Percentiles rank a stretch among this genome's conserved stretches.
phyloP scores from a whole-genome alignment of 2,888 invertebrate genomes.

The Drosophila prostipennis region DNA sequence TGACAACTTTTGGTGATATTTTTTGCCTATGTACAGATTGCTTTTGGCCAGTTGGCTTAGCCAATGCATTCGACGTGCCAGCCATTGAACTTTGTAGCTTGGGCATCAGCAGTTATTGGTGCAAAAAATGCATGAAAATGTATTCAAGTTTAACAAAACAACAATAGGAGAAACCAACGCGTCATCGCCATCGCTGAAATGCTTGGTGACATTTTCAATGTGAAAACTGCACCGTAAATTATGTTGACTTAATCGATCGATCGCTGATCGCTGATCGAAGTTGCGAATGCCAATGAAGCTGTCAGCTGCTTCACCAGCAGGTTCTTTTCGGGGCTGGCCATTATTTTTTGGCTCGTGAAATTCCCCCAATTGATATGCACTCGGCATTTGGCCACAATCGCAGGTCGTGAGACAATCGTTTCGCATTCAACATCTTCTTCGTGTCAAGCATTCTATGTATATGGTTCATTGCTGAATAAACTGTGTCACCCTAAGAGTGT shows the following conservation, averaged over 20 bases:
- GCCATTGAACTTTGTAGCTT: slow-evolving; percentile 66
- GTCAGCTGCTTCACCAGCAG: slow-evolving; percentile 28
- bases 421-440: slow-evolving; percentile 40
- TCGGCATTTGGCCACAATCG: slow-evolving; percentile 50
- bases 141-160: slow-evolving; percentile 17
- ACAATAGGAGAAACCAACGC: slow-evolving; percentile 46
- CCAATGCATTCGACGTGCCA: slow-evolving; percentile 54
- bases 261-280: slow-evolving; percentile 32
- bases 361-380: slow-evolving; percentile 66
- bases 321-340: slow-evolving; percentile 41
- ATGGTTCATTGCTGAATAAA: slow-evolving; percentile 69
- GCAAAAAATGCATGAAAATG: slow-evolving; percentile 25
- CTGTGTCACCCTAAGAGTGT: slow-evolving; percentile 46
- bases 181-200: slow-evolving; percentile 53
- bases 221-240: slow-evolving; percentile 43
- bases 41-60: slow-evolving; percentile 36
- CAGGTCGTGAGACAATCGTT: slow-evolving; percentile 64
- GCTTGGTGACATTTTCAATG: slow-evolving; percentile 53
- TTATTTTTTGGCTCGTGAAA: slow-evolving; percentile 57
- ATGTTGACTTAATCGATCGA: slow-evolving; percentile 33
- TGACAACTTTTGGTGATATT: too few species aligned
- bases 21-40: neutral
- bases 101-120: slow-evolving; percentile 55
- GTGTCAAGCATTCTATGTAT: slow-evolving; percentile 57
- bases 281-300: slow-evolving; percentile 35